Percentiles rank a stretch among this genome's conserved stretches.
Evolutionary conservation across 2,797 vertebrate genomes (phyloP).

Genomic region (Chloroceryle amazona): DNA sequence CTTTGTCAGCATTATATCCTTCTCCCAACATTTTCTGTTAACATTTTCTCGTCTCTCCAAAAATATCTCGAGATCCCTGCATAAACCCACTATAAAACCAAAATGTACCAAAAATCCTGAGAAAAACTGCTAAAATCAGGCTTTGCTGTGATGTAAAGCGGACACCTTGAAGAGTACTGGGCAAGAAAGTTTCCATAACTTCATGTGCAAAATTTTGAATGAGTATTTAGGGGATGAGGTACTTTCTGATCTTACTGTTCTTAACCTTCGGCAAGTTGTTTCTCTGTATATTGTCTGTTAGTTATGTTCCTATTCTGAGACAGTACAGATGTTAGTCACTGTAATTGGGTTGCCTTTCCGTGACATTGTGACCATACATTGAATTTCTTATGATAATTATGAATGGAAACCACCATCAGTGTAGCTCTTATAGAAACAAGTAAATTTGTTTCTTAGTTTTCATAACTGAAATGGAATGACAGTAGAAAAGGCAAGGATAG

Average conservation of each 20-base stretch:
- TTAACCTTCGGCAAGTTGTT: background rate
- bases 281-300: background rate
- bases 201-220: background rate
- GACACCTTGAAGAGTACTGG: background rate
- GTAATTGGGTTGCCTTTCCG: background rate
- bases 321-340: background rate
- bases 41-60: background rate
- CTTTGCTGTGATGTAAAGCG: background rate
- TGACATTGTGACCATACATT: rapidly evolving
- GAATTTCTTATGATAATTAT: background rate
- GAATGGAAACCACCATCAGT: background rate
- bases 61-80: background rate
- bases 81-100: background rate
- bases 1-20: background rate
- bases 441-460: background rate
- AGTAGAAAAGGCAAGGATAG: background rate
- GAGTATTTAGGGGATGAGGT: background rate
- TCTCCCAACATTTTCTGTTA: background rate
- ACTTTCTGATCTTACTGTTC: background rate
- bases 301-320: background rate
- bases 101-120: background rate
- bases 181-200: background rate
- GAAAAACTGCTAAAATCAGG: background rate
- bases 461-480: background rate
- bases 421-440: background rate